These are phyloP conservation scores for Troides helena DNA, from an alignment of 2,888 invertebrate species.

Conservation along the genomic window DNA sequence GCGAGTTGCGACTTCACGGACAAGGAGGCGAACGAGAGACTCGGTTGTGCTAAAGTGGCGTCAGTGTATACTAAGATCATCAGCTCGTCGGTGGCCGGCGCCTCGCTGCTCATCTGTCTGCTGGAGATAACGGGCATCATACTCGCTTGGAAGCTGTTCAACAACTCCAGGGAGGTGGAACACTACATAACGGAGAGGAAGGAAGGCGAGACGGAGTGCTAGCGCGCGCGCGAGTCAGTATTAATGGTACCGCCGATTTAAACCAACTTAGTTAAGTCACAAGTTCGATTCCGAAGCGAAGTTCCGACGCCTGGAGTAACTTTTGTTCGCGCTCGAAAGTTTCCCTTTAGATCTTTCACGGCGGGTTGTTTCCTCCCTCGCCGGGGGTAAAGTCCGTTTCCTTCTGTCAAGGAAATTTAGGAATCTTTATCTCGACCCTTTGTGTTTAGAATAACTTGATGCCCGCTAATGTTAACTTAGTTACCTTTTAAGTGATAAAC, in stretches of 20 bases:
- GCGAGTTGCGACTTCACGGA: constrained; percentile 73
- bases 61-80: constrained; percentile 75
- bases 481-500: constrained; percentile 23
- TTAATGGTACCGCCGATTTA: constrained; percentile 41
- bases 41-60: constrained; percentile 75
- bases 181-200: constrained; percentile 72
- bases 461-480: neutral
- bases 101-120: constrained; percentile 62
- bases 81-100: constrained; percentile 69
- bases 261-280: constrained; percentile 32
- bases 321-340: constrained; percentile 37
- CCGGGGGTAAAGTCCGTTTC: constrained; percentile 55
- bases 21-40: constrained; percentile 72
- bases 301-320: constrained; percentile 40
- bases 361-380: constrained; percentile 35
- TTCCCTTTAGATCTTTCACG: constrained; percentile 33
- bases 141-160: constrained; percentile 69
- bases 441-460: constrained; percentile 22
- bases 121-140: constrained; percentile 64
- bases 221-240: constrained; percentile 44
- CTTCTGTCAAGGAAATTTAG: constrained; percentile 52
- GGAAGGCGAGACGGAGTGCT: constrained; percentile 75
- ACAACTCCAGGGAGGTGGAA: constrained; percentile 67
- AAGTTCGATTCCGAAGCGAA: constrained; percentile 31
- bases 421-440: constrained; percentile 46